Percentiles rank a stretch among this genome's conserved stretches.
phyloP scores from a whole-genome alignment of 2,888 invertebrate genomes.

The Heteropelma amictum region DNA sequence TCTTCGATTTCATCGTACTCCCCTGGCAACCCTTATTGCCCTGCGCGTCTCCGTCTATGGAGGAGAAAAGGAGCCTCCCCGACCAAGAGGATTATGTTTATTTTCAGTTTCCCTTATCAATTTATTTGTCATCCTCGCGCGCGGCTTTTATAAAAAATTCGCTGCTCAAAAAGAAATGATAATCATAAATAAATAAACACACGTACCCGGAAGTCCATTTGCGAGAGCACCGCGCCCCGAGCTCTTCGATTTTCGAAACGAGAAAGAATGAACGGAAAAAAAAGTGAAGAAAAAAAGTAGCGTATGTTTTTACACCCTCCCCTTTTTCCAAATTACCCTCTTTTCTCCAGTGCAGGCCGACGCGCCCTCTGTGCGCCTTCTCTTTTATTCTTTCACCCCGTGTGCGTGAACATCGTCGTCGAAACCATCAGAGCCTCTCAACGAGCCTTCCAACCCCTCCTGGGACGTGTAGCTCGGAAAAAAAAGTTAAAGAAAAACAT shows the following conservation, averaged over 20 bases:
- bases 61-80: not conserved
- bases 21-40: too few relatives aligned
- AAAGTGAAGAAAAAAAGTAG: conserved; percentile 8
- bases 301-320: conserved; percentile 12
- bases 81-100: conserved; percentile 3
- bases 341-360: too few relatives aligned
- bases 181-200: too few relatives aligned
- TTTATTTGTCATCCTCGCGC: conserved; percentile 41
- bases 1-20: not conserved
- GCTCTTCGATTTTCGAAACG: conserved; percentile 7
- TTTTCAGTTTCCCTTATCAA: not conserved
- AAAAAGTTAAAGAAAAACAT: conserved; percentile 50
- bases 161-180: conserved; percentile 52
- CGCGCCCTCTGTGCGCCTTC: not conserved
- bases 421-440: conserved; percentile 18
- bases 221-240: conserved; percentile 9
- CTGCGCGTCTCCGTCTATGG: too few relatives aligned
- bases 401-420: too few relatives aligned
- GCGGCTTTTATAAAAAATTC: conserved; percentile 52
- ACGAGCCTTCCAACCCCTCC: conserved; percentile 32
- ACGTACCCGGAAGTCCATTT: conserved; percentile 57
- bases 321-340: too few relatives aligned
- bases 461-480: conserved; percentile 22
- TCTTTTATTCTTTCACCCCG: not conserved
- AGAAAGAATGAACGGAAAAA: conserved; percentile 28